phyloP scores from a whole-genome alignment of 1,140 invertebrate species.

The Monomorium pharaonis region DNA sequence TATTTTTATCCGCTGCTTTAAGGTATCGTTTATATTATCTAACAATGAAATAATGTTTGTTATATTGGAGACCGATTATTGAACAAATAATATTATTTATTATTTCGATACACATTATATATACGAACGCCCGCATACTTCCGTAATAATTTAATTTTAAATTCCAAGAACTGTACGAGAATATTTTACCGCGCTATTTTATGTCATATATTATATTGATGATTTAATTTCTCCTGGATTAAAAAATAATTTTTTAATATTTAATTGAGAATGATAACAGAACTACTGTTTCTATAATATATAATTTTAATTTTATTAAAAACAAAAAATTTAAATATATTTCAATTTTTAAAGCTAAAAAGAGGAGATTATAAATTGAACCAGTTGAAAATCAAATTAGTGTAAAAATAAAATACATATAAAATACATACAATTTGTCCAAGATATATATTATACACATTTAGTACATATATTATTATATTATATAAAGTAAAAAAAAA shows the following conservation, averaged over 20 bases:
- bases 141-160: slow-evolving; percentile 3
- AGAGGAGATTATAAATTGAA: background rate
- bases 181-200: background rate
- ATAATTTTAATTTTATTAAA: background rate
- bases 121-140: background rate
- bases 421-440: background rate
- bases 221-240: background rate
- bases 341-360: no score
- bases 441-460: background rate
- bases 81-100: background rate
- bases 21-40: background rate
- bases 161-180: background rate
- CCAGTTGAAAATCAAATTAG: background rate
- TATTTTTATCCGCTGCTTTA: background rate
- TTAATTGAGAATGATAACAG: background rate
- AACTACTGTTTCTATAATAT: background rate
- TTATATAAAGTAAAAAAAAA: background rate
- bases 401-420: background rate
- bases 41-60: background rate
- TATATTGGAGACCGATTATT: background rate
- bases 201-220: background rate
- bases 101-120: background rate
- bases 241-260: background rate
- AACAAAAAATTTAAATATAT: background rate
- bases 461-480: background rate